These are phyloP conservation scores for Limnephilus marmoratus DNA, from an alignment of 2,888 invertebrate species.

Conservation along the genomic window DNA sequence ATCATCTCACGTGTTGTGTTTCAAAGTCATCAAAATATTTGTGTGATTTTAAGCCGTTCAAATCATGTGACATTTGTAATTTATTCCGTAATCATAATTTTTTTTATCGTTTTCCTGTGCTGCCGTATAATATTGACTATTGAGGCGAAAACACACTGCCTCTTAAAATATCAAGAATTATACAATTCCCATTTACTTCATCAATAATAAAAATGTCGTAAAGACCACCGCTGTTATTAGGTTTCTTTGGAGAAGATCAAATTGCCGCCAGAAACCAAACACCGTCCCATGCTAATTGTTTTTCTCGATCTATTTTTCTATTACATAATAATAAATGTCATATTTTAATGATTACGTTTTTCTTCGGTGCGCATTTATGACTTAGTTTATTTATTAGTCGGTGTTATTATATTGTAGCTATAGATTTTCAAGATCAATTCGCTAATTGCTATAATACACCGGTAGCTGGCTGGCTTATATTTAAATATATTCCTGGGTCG, in stretches of 20 bases:
- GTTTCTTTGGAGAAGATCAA: background rate
- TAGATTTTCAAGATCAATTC: background rate
- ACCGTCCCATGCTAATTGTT: background rate
- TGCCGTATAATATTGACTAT: background rate
- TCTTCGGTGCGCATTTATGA: background rate
- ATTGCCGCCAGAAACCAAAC: background rate
- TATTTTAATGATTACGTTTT: background rate
- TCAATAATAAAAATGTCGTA: background rate
- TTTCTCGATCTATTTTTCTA: constrained; percentile 13
- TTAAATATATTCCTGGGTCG: background rate
- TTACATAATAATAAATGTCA: background rate
- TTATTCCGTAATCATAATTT: background rate
- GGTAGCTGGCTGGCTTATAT: background rate
- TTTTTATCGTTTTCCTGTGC: background rate
- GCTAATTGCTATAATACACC: background rate
- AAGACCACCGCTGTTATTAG: background rate
- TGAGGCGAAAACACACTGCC: background rate
- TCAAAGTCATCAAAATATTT: background rate
- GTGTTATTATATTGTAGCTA: background rate
- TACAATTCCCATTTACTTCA: background rate
- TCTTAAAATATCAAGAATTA: background rate
- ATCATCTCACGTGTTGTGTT: background rate
- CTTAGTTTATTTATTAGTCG: background rate
- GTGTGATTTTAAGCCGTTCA: background rate
- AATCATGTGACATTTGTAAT: background rate